Evolutionary conservation across 2,888 invertebrate species (phyloP).

Genomic region (Campoplex nolae): DNA sequence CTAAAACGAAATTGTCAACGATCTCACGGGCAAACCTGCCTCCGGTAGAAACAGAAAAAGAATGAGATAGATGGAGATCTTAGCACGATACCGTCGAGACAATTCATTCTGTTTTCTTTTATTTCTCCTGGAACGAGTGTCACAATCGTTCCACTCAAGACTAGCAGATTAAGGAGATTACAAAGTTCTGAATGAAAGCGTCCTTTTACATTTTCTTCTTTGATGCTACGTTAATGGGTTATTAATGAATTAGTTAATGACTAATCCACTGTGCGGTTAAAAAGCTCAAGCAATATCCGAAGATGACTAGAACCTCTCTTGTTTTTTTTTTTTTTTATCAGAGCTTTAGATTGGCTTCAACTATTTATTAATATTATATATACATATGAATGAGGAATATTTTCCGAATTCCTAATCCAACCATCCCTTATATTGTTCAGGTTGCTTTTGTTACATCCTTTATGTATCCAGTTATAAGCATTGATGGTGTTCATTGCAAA

Average conservation of each 20-base stretch:
- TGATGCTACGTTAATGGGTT: too few species aligned
- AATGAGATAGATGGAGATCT: constrained; percentile 38
- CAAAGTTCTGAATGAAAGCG: neutral
- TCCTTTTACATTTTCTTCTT: too few species aligned
- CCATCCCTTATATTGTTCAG: neutral
- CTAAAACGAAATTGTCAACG: constrained; percentile 82
- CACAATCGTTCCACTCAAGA: neutral
- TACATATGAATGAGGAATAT: neutral
- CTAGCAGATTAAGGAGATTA: neutral
- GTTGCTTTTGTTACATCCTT: constrained; percentile 20
- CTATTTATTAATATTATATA: neutral
- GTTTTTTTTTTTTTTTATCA: neutral
- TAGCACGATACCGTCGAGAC: constrained; percentile 55
- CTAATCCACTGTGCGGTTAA: too few species aligned
- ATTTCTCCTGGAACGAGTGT: neutral
- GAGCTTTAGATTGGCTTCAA: neutral
- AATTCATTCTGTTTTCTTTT: constrained; percentile 39
- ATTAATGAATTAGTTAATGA: too few species aligned
- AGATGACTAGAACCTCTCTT: too few species aligned
- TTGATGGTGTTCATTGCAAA: constrained; percentile 20
- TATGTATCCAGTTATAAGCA: constrained; percentile 20
- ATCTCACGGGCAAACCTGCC: constrained; percentile 70
- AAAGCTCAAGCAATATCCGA: too few species aligned
- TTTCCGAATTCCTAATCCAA: neutral
- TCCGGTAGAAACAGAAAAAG: constrained; percentile 33